These are phyloP conservation scores for Seira musarum DNA, from an alignment of 2,888 invertebrate genomes.

Conservation along the genomic window DNA sequence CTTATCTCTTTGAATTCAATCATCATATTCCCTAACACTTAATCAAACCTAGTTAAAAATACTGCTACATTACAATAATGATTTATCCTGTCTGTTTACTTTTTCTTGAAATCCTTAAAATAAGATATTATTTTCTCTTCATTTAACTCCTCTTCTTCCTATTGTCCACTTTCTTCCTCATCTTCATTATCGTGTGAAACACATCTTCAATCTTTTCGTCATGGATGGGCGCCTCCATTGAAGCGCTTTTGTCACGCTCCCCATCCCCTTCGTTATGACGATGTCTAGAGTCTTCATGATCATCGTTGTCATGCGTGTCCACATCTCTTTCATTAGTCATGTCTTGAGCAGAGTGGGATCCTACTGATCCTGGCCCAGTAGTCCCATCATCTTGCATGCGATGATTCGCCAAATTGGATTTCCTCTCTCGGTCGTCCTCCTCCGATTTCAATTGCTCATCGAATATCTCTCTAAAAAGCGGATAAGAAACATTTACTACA, in stretches of 20 bases:
- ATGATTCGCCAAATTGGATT: background rate
- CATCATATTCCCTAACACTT: too few relatives aligned
- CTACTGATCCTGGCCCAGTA: slow-evolving; percentile 5
- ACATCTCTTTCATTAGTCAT: background rate
- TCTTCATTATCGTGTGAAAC: slow-evolving; percentile 66
- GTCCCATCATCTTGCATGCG: slow-evolving; percentile 18
- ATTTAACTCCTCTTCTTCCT: slow-evolving; percentile 52
- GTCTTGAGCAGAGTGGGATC: background rate
- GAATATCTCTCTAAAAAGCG: background rate
- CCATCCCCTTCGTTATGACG: slow-evolving; percentile 38
- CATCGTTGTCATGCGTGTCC: slow-evolving; percentile 19
- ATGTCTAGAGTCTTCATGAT: slow-evolving; percentile 7
- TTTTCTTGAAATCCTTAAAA: background rate
- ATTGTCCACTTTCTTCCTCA: slow-evolving; percentile 57
- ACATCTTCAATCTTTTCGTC: slow-evolving; percentile 69
- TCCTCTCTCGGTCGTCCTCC: background rate
- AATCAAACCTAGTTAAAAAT: slow-evolving; percentile 31
- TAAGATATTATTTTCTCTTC: background rate
- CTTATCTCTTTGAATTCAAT: too few relatives aligned
- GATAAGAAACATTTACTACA: too few relatives aligned
- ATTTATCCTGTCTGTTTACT: background rate
- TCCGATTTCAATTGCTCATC: background rate
- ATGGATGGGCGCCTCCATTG: slow-evolving; percentile 69
- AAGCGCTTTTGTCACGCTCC: slow-evolving; percentile 66
- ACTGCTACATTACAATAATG: slow-evolving; percentile 1